These are phyloP conservation scores for Amphipoea lucens DNA, from an alignment of 2,888 invertebrate genomes.

Conservation along the genomic window DNA sequence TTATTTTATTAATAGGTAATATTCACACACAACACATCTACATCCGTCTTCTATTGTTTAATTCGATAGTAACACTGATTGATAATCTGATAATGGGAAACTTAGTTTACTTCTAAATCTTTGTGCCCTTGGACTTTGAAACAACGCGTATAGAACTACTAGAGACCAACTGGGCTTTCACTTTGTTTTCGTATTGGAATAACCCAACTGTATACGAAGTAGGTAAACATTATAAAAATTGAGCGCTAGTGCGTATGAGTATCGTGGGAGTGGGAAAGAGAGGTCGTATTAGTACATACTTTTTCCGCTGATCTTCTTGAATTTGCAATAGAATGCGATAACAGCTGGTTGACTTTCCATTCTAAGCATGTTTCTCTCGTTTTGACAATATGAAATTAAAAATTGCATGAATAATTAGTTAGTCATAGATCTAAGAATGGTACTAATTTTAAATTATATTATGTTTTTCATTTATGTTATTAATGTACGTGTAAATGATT, in stretches of 20 bases:
- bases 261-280: conserved; percentile 32
- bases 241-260: conserved; percentile 17
- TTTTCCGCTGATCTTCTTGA: neutral
- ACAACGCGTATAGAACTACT: conserved; percentile 34
- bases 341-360: conserved; percentile 48
- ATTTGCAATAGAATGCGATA: conserved; percentile 25
- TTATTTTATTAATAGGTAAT: conserved; percentile 6
- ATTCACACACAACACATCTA: conserved; percentile 33
- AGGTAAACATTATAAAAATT: conserved; percentile 39
- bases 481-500: neutral
- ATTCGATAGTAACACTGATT: conserved; percentile 35
- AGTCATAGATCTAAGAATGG: neutral
- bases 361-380: conserved; percentile 12
- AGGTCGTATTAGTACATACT: conserved; percentile 22
- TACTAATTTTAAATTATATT: neutral
- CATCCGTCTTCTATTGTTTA: conserved; percentile 26
- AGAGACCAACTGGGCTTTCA: conserved; percentile 40
- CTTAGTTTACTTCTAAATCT: conserved; percentile 50
- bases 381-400: neutral
- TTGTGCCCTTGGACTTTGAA: conserved; percentile 66
- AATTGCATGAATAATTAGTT: too few relatives aligned
- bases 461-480: neutral
- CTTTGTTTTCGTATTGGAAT: conserved; percentile 50
- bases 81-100: conserved; percentile 31
- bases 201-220: conserved; percentile 8